Evolutionary conservation across 2,888 invertebrate species (phyloP), one percentile per base, ranked within the genome.

Genomic region (Euclidia mi): DNA sequence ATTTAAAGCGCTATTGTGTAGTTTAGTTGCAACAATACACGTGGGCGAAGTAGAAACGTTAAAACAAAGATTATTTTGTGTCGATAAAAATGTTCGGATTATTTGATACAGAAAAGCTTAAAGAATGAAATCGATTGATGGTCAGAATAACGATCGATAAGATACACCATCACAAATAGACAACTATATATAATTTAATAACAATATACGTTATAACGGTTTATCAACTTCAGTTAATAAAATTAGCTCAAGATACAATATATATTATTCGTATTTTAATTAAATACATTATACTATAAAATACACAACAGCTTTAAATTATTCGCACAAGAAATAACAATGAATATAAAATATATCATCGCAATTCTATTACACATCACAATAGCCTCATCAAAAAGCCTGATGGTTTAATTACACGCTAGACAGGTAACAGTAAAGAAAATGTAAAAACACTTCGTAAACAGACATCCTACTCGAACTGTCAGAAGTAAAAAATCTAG

Each of bases 1-100:
- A 81, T 81, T 78, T 81, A 78, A 73, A 69, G 56, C 42, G 48
- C 67, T 65, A 76, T 79, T 81, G 79, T 79, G 70, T 78, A 72
- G 76, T 77, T 67, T 71, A 66, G 53, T 45, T 65, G 41, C 47
- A 61, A 45, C 47, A 25, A 17, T 17, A 15, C 32, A 32, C 43
- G 51, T 51, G 51, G 51, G 51, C 44, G 25, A 42, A 48, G 41
- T 50, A 42, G 50, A 34, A 62, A 69, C 69, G 70, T 56, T 56
- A 51, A 73, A 65, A 70, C 71, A 67, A 62, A 71, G 75, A 74
- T 61, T 71, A 68, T 71, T 66, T 58, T 55, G 48, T 47, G 32
- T 38, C 20, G n/a, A n/a, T 48, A 37, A 58, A 48, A 47, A 18
- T 20, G 2, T 32, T 50, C n/a, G 3, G n/a, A 6, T 32, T 11